A percentile compares a stretch with the other conserved stretches of the same genome.
These are phyloP conservation scores for Montipora capitata DNA, from an alignment of 92 coral and sea anemone species.

Conservation along the genomic window DNA sequence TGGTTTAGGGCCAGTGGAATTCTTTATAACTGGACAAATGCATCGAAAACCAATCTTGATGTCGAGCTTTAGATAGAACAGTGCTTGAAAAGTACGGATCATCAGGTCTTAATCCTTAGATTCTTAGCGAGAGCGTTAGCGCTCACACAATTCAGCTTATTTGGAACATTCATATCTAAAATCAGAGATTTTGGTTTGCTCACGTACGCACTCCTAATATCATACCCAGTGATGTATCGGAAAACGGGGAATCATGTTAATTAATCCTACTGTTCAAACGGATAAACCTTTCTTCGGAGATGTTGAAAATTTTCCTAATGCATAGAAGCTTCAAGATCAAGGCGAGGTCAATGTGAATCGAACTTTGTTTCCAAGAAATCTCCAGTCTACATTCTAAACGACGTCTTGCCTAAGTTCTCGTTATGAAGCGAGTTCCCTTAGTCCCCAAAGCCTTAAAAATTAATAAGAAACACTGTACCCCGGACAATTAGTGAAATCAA, in stretches of 20 bases:
- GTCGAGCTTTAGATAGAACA: neutral
- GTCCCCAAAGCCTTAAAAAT: slow-evolving; percentile 60
- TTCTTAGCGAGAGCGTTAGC: neutral
- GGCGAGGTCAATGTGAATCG: neutral
- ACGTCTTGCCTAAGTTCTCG: neutral
- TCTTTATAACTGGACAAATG: slow-evolving; percentile 51
- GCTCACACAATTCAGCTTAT: neutral
- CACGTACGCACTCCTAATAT: slow-evolving; percentile 12
- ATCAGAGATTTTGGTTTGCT: neutral
- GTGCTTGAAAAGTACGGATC: neutral
- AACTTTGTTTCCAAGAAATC: slow-evolving; percentile 5
- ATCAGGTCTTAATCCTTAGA: neutral
- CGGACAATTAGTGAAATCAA: slow-evolving; percentile 70
- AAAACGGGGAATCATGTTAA: slow-evolving; percentile 30
- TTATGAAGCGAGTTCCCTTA: slow-evolving; percentile 26
- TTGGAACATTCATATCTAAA: neutral
- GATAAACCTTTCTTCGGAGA: neutral
- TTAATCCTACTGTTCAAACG: slow-evolving; percentile 29
- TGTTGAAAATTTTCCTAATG: neutral
- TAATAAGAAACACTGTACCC: slow-evolving; percentile 74
- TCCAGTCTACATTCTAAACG: neutral
- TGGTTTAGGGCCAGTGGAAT: slow-evolving; percentile 26
- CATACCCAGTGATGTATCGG: slow-evolving; percentile 20
- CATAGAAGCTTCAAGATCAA: neutral
- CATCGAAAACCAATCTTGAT: slow-evolving; percentile 3